A percentile compares a stretch with the other conserved stretches of the same genome.
These are phyloP conservation scores for Sebastes goodei DNA, from an alignment of 2,797 vertebrate genomes.

Conservation along the genomic window DNA sequence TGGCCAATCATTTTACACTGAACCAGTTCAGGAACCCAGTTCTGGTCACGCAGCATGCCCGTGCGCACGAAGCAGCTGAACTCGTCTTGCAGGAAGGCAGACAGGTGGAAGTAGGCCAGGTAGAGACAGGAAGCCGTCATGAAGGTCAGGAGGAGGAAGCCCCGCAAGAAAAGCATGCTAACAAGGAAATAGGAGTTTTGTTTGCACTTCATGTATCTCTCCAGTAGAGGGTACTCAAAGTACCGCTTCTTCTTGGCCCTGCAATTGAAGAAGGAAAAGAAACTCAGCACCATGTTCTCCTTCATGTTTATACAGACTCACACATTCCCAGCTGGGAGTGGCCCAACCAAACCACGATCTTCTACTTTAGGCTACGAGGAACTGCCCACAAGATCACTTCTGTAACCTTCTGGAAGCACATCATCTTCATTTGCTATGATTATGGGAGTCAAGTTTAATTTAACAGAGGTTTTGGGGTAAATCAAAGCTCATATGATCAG, in stretches of 20 bases:
- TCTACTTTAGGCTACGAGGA: constrained; percentile 20
- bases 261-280: constrained; percentile 28
- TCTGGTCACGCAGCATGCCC: constrained; percentile 85
- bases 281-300: constrained; percentile 12
- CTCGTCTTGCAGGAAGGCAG: constrained; percentile 91
- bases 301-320: constrained; percentile 10
- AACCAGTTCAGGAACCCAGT: constrained; percentile 83
- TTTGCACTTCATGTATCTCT: constrained; percentile 93
- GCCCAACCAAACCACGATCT: neutral
- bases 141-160: constrained; percentile 90
- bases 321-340: neutral
- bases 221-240: constrained; percentile 96
- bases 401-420: neutral
- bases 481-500: neutral
- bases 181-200: constrained; percentile 90
- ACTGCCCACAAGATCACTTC: neutral
- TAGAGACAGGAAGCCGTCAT: constrained; percentile 91
- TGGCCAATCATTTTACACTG: constrained; percentile 93
- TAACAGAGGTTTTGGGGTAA: neutral
- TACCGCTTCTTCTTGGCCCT: constrained; percentile 91
- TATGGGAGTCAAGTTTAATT: constrained; percentile 4
- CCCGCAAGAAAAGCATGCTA: constrained; percentile 90
- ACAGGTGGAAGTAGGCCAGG: constrained; percentile 92
- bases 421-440: neutral
- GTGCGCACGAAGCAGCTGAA: constrained; percentile 93